These are phyloP conservation scores for Epinephelus coioides DNA, from an alignment of 2,797 vertebrate species.

Conservation along the genomic window DNA sequence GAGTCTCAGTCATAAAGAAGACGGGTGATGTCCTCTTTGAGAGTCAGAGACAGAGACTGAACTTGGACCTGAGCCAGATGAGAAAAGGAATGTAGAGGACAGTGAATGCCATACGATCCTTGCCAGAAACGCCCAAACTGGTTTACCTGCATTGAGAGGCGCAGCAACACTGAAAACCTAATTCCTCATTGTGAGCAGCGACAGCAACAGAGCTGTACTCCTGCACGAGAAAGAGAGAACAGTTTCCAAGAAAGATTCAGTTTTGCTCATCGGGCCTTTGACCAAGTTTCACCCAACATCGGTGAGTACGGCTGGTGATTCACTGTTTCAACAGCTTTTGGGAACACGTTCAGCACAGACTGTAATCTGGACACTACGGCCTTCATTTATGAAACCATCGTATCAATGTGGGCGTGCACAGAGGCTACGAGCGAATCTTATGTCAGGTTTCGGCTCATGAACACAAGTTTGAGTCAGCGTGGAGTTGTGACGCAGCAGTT, in stretches of 20 bases:
- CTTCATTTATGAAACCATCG: no score
- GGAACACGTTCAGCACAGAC: neutral
- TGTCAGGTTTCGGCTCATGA: no score
- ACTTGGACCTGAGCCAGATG: neutral
- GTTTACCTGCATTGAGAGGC: constrained; percentile 10
- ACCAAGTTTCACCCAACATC: neutral
- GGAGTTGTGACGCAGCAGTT: no score
- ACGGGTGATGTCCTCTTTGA: no score
- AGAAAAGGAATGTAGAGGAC: neutral
- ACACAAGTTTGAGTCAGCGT: no score
- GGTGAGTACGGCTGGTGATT: neutral
- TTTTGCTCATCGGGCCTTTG: neutral
- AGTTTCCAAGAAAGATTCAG: neutral
- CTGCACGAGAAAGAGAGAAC: neutral
- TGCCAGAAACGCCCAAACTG: neutral
- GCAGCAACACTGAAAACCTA: accelerated
- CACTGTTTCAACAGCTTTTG: neutral
- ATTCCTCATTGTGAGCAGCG: neutral
- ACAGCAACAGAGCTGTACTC: neutral
- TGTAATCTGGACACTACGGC: neutral
- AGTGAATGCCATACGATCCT: neutral
- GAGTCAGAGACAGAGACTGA: neutral
- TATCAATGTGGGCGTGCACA: no score
- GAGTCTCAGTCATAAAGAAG: no score
- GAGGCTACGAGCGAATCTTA: no score